Percentiles rank a stretch among this genome's conserved stretches.
These are phyloP conservation scores for Coccyzus lansbergi DNA, from an alignment of 2,797 vertebrate species.

Conservation along the genomic window DNA sequence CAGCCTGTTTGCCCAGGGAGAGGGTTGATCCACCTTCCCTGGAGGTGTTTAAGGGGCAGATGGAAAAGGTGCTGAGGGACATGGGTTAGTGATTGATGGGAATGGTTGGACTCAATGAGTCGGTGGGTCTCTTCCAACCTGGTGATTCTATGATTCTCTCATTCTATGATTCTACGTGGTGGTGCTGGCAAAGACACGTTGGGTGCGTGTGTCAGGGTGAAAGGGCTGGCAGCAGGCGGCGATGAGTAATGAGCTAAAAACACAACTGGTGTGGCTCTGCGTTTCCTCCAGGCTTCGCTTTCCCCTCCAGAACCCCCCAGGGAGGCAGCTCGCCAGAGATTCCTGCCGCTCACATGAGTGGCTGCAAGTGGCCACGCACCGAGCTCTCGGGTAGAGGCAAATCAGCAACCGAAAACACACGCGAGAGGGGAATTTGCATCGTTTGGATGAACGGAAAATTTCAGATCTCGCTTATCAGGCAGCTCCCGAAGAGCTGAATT, in stretches of 20 bases:
- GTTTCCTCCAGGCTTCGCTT: neutral
- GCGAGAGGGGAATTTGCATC: neutral
- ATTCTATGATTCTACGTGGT: no score
- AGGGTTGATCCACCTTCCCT: no score
- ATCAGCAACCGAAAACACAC: neutral
- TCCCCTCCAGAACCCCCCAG: neutral
- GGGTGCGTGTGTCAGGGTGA: neutral
- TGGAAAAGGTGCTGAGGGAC: no score
- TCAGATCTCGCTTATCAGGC: neutral
- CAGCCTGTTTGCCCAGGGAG: no score
- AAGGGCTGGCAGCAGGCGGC: neutral
- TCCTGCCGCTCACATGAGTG: fast-evolving
- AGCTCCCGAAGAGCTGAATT: neutral
- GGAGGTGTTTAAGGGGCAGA: no score
- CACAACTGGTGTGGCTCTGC: neutral
- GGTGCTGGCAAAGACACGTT: neutral
- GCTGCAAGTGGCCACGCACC: neutral
- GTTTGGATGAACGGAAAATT: neutral
- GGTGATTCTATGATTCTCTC: no score
- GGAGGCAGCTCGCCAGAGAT: neutral
- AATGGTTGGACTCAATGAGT: no score
- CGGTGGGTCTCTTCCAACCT: no score
- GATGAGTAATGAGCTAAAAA: neutral
- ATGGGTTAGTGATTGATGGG: no score
- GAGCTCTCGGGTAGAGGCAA: neutral